Conservation (phyloP, 2,113 vertebrate genomes). For the Sylvia atricapilla region DNA sequence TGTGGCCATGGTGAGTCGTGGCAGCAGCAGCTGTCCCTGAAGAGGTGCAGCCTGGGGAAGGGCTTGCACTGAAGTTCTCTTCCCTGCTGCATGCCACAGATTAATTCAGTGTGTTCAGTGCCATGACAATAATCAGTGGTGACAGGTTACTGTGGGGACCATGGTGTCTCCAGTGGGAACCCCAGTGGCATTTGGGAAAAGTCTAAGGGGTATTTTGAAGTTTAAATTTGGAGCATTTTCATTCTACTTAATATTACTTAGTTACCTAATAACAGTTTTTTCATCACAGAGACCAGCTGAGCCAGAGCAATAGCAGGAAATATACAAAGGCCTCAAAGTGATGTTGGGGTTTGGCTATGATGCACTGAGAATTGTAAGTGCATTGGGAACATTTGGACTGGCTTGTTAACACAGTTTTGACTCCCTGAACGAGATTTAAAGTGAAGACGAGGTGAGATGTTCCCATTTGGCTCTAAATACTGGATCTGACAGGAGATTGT, state of each 20-base stretch:
- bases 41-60: neutral
- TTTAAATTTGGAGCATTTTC: neutral
- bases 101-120: neutral
- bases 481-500: neutral
- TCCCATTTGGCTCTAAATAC: neutral
- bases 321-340: neutral
- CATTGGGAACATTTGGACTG: neutral
- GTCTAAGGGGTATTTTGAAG: neutral
- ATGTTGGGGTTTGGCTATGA: neutral
- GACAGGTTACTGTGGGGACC: neutral
- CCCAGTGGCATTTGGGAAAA: neutral
- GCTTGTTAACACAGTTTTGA: neutral
- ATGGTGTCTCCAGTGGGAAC: neutral
- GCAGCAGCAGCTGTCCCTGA: neutral
- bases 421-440: neutral
- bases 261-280: neutral
- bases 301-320: neutral
- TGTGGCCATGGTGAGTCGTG: accelerated
- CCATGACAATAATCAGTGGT: neutral
- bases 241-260: neutral
- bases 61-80: neutral
- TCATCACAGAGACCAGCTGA: neutral
- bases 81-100: neutral
- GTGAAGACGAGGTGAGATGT: neutral
- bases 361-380: neutral